Percentiles rank a stretch among this genome's conserved stretches.
These are phyloP conservation scores for Lanius ludovicianus DNA, from an alignment of 2,113 vertebrate genomes.

Conservation along the genomic window DNA sequence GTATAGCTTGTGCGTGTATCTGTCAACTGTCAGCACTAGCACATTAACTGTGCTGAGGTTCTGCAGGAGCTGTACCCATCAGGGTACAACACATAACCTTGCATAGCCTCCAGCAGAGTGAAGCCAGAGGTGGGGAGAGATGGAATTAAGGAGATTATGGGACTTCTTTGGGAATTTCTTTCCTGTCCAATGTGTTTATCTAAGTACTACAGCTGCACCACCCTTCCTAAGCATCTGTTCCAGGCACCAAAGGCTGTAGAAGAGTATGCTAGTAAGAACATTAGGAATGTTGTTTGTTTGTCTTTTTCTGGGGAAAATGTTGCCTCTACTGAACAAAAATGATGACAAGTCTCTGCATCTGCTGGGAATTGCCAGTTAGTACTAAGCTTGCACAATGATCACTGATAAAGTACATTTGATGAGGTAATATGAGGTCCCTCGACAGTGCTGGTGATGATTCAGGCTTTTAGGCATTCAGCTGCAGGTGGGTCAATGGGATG, in stretches of 20 bases:
- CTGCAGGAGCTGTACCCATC: neutral
- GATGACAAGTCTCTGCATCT: slow-evolving; percentile 41
- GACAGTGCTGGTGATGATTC: neutral
- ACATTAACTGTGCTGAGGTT: neutral
- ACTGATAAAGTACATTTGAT: slow-evolving; percentile 30
- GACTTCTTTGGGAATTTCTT: neutral
- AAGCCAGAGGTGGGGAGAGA: neutral
- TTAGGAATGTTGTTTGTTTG: slow-evolving; percentile 26
- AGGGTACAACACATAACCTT: neutral
- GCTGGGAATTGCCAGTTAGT: slow-evolving; percentile 26
- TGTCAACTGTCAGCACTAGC: neutral
- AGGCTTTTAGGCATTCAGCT: slow-evolving; percentile 23
- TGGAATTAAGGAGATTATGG: neutral
- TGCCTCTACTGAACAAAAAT: slow-evolving; percentile 28
- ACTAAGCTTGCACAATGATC: slow-evolving; percentile 23
- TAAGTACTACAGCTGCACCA: neutral
- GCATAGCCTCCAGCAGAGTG: neutral
- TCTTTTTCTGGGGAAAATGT: slow-evolving; percentile 24
- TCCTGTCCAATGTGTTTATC: neutral
- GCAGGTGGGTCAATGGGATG: neutral
- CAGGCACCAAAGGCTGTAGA: neutral
- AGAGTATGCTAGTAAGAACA: neutral
- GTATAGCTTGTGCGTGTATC: neutral
- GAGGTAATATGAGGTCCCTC: slow-evolving; percentile 11
- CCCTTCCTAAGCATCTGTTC: slow-evolving; percentile 7